Conservation (phyloP, 2,113 vertebrate species). For the Oreotrochilus melanogaster region DNA sequence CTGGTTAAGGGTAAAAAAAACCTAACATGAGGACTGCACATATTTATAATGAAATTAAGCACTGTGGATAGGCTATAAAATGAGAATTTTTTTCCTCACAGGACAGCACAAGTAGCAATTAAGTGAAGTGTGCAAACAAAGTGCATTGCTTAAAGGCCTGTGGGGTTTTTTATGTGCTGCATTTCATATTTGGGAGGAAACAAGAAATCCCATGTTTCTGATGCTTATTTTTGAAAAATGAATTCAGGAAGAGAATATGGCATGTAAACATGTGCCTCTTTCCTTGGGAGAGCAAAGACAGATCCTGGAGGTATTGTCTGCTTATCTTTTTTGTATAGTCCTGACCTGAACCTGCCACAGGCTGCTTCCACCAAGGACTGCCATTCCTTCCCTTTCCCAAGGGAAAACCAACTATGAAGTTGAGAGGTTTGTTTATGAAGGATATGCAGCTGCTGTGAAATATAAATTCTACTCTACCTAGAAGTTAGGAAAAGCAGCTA, state of each 20-base stretch:
- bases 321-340: background rate
- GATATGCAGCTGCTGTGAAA: background rate
- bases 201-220: background rate
- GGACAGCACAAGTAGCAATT: background rate
- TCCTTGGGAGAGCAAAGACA: background rate
- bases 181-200: conserved; percentile 14
- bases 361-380: background rate
- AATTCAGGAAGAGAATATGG: background rate
- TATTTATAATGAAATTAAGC: conserved; percentile 18
- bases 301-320: background rate
- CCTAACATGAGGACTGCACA: background rate
- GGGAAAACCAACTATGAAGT: background rate
- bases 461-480: background rate
- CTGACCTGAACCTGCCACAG: background rate
- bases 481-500: background rate
- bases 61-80: conserved; percentile 16
- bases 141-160: background rate
- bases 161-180: background rate
- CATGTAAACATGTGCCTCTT: background rate
- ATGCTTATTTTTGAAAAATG: background rate
- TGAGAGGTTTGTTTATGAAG: background rate
- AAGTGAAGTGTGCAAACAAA: conserved; percentile 8
- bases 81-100: conserved; percentile 6
- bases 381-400: background rate
- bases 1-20: background rate